Conservation (phyloP, 2,113 vertebrate genomes). For the Anthoscopus minutus region DNA sequence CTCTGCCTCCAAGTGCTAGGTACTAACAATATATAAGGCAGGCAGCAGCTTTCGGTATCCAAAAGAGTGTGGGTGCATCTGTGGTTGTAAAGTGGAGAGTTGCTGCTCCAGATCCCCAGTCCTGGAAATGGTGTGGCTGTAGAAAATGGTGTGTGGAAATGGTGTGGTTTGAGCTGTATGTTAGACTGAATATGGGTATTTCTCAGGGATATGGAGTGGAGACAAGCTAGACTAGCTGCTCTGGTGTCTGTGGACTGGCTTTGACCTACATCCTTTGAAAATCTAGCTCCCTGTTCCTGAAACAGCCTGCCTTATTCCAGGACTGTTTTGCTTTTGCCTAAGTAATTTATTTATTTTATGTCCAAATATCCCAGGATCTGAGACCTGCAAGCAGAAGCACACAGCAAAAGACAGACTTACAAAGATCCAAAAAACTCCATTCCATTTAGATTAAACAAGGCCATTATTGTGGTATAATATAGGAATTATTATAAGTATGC, state of each 20-base stretch:
- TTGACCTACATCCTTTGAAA: not conserved
- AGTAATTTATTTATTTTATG: not conserved
- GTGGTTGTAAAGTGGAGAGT: not conserved
- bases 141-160: too few relatives aligned
- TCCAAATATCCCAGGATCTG: not conserved
- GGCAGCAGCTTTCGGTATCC: not conserved
- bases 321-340: not conserved
- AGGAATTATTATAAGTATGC: constrained; percentile 61
- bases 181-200: not conserved
- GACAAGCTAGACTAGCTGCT: not conserved
- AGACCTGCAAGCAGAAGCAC: not conserved
- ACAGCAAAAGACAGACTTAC: not conserved
- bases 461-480: constrained; percentile 58
- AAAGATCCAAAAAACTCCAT: not conserved
- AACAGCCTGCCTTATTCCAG: not conserved
- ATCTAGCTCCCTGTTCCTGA: not conserved
- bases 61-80: not conserved
- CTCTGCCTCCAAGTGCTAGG: not conserved
- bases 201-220: not conserved
- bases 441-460: constrained; percentile 54
- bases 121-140: not conserved
- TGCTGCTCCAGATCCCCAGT: not conserved
- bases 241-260: not conserved
- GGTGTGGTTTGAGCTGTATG: not conserved
- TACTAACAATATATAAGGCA: not conserved